Conservation (phyloP, 2,113 vertebrate species). For the Alethe diademata region DNA sequence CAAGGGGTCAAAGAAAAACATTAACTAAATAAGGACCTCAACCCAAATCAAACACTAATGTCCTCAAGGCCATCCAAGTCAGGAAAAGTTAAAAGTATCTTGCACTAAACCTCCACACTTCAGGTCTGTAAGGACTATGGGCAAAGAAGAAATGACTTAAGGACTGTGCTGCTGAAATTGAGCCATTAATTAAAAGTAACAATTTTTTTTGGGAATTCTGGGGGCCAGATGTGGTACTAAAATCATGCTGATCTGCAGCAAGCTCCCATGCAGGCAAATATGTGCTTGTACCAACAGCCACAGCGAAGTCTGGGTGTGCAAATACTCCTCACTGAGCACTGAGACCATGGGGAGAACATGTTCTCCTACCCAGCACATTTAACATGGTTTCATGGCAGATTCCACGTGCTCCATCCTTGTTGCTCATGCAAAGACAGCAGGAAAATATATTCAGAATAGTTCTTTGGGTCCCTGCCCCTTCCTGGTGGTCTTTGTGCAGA, state of each 20-base stretch:
- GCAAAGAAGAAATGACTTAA: background rate
- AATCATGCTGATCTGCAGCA: background rate
- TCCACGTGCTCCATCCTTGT: background rate
- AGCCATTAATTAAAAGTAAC: background rate
- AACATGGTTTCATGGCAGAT: background rate
- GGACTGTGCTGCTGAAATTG: background rate
- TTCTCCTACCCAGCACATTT: background rate
- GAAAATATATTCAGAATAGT: background rate
- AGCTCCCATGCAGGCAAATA: background rate
- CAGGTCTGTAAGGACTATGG: background rate
- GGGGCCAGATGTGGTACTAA: background rate
- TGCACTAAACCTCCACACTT: background rate
- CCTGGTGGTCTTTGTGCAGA: background rate
- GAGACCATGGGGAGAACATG: accelerated
- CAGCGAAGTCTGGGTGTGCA: background rate
- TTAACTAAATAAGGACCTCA: background rate
- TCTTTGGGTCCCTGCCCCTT: background rate
- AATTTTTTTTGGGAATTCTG: background rate
- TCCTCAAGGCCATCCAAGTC: background rate
- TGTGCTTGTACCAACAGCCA: background rate
- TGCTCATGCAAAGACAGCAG: background rate
- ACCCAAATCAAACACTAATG: background rate
- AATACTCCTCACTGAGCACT: background rate
- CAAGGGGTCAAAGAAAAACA: background rate
- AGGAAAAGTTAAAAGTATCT: background rate